Conservation (phyloP, 2,797 vertebrate species). For the Limnodromus scolopaceus region DNA sequence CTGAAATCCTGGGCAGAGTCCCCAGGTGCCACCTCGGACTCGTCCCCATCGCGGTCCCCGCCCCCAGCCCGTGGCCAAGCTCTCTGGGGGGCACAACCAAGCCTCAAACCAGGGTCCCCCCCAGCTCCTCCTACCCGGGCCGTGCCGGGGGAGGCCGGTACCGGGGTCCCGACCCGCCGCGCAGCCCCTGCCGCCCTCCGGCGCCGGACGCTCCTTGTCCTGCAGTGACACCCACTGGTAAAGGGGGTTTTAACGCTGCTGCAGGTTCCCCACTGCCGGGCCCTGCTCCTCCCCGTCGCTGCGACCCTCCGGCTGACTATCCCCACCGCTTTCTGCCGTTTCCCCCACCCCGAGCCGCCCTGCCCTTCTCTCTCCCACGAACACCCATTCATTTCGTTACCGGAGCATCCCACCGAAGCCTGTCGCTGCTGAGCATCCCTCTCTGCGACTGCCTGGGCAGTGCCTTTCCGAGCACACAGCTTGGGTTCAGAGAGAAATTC, state of each 20-base stretch:
- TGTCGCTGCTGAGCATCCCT: neutral
- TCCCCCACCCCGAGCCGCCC: fast-evolving
- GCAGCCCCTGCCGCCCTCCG: neutral
- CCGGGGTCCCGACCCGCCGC: neutral
- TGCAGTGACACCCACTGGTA: constrained; percentile 78
- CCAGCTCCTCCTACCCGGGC: neutral
- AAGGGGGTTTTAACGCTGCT: neutral
- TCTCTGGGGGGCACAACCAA: neutral
- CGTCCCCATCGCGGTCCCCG: neutral
- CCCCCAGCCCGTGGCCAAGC: neutral
- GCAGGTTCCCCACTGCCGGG: neutral
- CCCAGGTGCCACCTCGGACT: neutral
- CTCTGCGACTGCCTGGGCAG: fast-evolving
- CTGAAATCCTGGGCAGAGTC: neutral
- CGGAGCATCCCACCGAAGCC: neutral
- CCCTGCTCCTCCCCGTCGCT: neutral
- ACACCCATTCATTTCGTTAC: fast-evolving
- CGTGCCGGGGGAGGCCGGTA: neutral
- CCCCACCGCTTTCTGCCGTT: neutral
- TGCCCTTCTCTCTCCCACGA: neutral
- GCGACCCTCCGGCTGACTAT: neutral
- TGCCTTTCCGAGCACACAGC: neutral
- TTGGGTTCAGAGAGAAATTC: fast-evolving
- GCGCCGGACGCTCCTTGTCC: constrained; percentile 69
- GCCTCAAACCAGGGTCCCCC: too few species aligned